phyloP scores from a whole-genome alignment of 2,113 vertebrate genomes.

The sheep (Ovis aries) region DNA sequence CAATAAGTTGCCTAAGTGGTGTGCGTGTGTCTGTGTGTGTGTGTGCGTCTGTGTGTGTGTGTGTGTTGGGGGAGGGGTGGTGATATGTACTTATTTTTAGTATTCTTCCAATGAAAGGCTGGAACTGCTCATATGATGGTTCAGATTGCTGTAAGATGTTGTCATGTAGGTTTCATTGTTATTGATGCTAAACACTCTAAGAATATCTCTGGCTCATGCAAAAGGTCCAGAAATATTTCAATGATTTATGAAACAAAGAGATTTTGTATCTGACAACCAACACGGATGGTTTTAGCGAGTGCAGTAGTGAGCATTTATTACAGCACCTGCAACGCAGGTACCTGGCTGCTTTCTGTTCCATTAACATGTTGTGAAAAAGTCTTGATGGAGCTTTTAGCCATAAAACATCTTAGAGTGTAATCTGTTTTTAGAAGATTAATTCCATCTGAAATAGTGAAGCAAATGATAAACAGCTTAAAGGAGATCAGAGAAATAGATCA shows the following conservation, averaged over 20 bases:
- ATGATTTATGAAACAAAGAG: slow-evolving; percentile 82
- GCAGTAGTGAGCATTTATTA: slow-evolving; percentile 73
- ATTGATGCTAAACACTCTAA: slow-evolving; percentile 80
- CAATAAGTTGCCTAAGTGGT: slow-evolving; percentile 64
- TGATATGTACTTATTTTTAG: slow-evolving; percentile 77
- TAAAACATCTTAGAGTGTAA: slow-evolving; percentile 75
- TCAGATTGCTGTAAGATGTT: slow-evolving; percentile 77
- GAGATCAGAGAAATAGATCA: slow-evolving; percentile 61
- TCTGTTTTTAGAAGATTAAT: slow-evolving; percentile 76
- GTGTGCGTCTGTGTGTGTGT: no score
- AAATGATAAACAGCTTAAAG: slow-evolving; percentile 76
- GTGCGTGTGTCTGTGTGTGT: background rate
- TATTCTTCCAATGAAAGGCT: slow-evolving; percentile 74
- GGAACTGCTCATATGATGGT: slow-evolving; percentile 61
- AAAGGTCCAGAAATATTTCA: slow-evolving; percentile 76
- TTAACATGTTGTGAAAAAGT: slow-evolving; percentile 78
- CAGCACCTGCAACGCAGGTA: slow-evolving; percentile 70
- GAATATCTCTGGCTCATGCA: slow-evolving; percentile 78
- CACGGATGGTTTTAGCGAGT: slow-evolving; percentile 66
- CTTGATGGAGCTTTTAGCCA: slow-evolving; percentile 78
- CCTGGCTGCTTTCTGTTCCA: slow-evolving; percentile 75
- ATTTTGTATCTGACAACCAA: slow-evolving; percentile 72
- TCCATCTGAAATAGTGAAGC: slow-evolving; percentile 65
- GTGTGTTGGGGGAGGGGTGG: background rate
- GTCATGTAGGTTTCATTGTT: slow-evolving; percentile 79